Percentiles rank a stretch among this genome's conserved stretches.
These are phyloP conservation scores for Sinhomidia bicolor DNA, from an alignment of 2,888 invertebrate species.

Conservation along the genomic window DNA sequence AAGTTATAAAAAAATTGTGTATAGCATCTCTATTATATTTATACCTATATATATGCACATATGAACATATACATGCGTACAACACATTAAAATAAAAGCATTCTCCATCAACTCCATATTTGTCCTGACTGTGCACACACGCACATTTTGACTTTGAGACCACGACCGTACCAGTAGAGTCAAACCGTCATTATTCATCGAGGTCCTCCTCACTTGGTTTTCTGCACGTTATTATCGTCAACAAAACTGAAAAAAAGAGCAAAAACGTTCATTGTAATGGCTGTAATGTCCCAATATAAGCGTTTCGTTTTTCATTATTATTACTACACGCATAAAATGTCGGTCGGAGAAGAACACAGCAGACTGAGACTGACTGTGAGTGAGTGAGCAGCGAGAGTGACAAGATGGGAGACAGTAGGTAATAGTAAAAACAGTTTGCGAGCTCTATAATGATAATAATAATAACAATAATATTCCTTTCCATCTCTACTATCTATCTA, in stretches of 20 bases:
- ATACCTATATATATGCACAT: neutral
- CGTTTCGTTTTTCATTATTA: conserved; percentile 57
- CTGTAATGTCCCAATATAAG: conserved; percentile 26
- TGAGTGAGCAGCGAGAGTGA: conserved; percentile 41
- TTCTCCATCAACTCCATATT: neutral
- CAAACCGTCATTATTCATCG: conserved; percentile 39
- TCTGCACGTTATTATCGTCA: conserved; percentile 51
- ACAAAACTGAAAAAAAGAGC: conserved; percentile 28
- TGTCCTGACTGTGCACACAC: neutral
- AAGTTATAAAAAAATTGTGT: neutral
- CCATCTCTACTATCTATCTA: neutral
- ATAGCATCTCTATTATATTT: neutral
- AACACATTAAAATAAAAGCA: neutral
- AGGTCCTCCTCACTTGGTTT: conserved; percentile 33
- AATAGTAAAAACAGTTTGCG: conserved; percentile 32
- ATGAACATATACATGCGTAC: neutral
- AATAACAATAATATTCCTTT: too few relatives aligned
- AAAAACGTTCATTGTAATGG: conserved; percentile 47
- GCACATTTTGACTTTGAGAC: conserved; percentile 44
- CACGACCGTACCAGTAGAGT: too few relatives aligned
- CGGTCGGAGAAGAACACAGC: conserved; percentile 40
- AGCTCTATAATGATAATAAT: neutral
- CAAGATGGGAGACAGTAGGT: conserved; percentile 46
- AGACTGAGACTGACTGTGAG: too few relatives aligned
- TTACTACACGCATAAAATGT: conserved; percentile 55